Conservation (phyloP, 2,888 invertebrate species). For the Drosophila neonasuta region DNA sequence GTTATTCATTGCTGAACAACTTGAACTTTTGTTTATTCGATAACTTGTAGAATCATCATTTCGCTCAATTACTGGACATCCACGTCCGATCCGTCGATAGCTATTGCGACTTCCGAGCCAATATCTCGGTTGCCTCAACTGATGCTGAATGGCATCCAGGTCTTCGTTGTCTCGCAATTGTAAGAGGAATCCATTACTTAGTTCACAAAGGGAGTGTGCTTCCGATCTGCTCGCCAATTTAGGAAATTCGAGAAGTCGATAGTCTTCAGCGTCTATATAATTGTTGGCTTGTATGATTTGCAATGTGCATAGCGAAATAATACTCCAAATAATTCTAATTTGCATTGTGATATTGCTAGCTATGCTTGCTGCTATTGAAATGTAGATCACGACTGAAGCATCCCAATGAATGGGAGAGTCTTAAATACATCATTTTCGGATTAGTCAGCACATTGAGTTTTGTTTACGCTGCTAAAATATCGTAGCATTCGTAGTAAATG, state of each 20-base stretch:
- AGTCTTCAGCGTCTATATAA: not conserved
- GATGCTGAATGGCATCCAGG: not conserved
- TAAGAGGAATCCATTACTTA: not conserved
- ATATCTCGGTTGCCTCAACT: not conserved
- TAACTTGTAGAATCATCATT: not conserved
- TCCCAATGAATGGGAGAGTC: not conserved
- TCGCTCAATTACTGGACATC: not conserved
- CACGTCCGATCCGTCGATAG: not conserved
- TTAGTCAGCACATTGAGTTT: not conserved
- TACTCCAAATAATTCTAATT: not conserved
- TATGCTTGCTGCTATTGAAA: not conserved
- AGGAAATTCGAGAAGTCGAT: not conserved
- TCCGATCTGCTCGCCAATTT: not conserved
- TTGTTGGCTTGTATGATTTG: not conserved
- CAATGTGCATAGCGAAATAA: not conserved
- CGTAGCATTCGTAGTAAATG: too few species aligned
- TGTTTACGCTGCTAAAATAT: not conserved
- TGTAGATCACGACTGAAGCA: not conserved
- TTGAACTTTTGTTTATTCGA: not conserved
- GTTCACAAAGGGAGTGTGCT: not conserved
- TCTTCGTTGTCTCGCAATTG: not conserved
- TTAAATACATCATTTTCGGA: not conserved
- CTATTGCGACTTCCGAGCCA: not conserved
- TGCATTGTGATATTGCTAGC: not conserved
- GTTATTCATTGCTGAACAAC: not conserved